Percentiles rank a stretch among this genome's conserved stretches.
These are phyloP conservation scores for Sebastes flavidus DNA, from an alignment of 2,797 vertebrate species.

Conservation along the genomic window DNA sequence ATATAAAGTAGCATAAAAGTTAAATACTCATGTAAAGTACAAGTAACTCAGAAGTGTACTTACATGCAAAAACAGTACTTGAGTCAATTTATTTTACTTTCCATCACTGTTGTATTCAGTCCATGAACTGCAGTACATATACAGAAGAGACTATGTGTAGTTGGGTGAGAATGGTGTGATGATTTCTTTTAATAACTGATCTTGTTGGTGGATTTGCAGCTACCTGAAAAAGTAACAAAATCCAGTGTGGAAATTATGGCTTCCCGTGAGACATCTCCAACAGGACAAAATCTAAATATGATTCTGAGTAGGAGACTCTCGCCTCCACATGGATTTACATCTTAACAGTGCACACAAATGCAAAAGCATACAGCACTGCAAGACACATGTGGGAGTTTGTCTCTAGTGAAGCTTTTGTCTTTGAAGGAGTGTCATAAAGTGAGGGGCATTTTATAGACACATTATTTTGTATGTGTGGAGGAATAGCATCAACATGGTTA, in stretches of 20 bases:
- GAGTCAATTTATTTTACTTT: not conserved
- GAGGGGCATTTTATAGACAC: not conserved
- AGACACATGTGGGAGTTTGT: not conserved
- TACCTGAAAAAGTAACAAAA: not conserved
- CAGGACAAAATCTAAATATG: not conserved
- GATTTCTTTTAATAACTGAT: not conserved
- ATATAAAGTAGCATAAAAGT: not conserved
- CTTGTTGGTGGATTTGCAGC: not conserved
- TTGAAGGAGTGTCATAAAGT: not conserved
- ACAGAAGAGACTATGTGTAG: not conserved
- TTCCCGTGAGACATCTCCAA: not conserved
- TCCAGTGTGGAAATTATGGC: not conserved
- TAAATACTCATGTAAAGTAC: not conserved
- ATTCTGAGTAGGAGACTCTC: not conserved
- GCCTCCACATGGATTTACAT: not conserved
- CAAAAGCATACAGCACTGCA: not conserved
- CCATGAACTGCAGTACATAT: not conserved
- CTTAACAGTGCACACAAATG: not conserved
- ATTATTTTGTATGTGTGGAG: not conserved
- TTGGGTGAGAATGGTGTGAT: not conserved
- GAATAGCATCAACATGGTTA: not conserved
- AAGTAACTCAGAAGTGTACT: no score
- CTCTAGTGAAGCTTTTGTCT: not conserved
- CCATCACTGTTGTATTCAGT: not conserved
- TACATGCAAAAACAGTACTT: no score